These are phyloP conservation scores for Erythrolamprus reginae DNA, from an alignment of 2,113 vertebrate genomes.

Conservation along the genomic window DNA sequence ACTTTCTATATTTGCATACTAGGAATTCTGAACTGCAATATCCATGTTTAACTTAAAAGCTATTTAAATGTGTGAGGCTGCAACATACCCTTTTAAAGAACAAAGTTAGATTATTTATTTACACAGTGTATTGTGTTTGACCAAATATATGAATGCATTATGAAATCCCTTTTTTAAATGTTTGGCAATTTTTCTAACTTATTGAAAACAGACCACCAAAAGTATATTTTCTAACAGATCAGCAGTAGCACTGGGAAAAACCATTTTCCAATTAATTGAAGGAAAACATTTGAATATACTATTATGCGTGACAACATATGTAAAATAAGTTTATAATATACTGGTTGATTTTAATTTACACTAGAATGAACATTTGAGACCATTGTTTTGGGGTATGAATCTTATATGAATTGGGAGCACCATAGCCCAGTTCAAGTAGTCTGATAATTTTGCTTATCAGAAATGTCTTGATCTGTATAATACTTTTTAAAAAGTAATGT, in stretches of 20 bases:
- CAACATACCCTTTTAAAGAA: conserved; percentile 46
- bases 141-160: conserved; percentile 47
- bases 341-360: background rate
- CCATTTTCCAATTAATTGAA: conserved; percentile 43
- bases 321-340: conserved; percentile 44
- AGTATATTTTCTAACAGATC: conserved; percentile 24
- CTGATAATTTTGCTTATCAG: conserved; percentile 51
- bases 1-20: background rate
- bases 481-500: conserved; percentile 37
- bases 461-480: conserved; percentile 39
- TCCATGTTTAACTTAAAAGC: conserved; percentile 23
- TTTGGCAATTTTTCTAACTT: conserved; percentile 31
- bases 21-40: conserved; percentile 5
- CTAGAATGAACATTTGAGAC: background rate
- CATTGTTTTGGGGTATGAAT: background rate
- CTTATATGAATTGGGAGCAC: background rate
- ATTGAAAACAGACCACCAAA: conserved; percentile 38
- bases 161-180: conserved; percentile 13
- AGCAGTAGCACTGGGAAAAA: conserved; percentile 46
- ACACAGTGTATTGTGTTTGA: conserved; percentile 54
- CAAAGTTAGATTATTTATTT: conserved; percentile 41
- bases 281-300: conserved; percentile 51
- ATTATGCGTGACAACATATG: conserved; percentile 55
- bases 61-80: conserved; percentile 43
- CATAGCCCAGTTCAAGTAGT: conserved; percentile 37